Percentiles rank a stretch among this genome's conserved stretches.
These are phyloP conservation scores for Lymantria dispar DNA, from an alignment of 2,888 invertebrate genomes.

Conservation along the genomic window DNA sequence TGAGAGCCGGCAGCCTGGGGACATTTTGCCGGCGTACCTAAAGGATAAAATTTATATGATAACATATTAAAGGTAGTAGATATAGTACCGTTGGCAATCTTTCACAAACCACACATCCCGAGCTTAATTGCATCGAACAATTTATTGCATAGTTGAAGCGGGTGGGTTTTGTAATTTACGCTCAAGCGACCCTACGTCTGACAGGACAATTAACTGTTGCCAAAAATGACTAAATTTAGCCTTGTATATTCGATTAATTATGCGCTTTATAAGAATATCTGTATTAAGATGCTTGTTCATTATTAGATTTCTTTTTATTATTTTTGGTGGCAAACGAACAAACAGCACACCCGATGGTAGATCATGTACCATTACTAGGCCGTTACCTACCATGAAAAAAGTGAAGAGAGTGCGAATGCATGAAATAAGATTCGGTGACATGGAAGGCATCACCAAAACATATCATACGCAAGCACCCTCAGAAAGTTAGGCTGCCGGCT, in stretches of 20 bases:
- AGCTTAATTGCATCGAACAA: constrained; percentile 56
- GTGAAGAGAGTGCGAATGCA: no score
- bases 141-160: constrained; percentile 56
- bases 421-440: no score
- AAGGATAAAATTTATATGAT: constrained; percentile 37
- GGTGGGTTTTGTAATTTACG: constrained; percentile 51
- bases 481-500: no score
- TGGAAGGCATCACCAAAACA: no score
- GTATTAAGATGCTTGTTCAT: no score
- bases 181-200: constrained; percentile 34
- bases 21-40: constrained; percentile 10
- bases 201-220: constrained; percentile 50
- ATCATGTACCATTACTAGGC: no score
- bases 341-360: no score
- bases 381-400: no score
- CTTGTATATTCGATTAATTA: constrained; percentile 17
- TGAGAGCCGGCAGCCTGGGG: constrained; percentile 9
- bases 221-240: constrained; percentile 33
- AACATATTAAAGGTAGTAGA: constrained; percentile 35
- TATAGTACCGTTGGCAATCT: constrained; percentile 25
- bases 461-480: no score
- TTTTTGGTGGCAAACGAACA: no score
- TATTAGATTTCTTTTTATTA: no score
- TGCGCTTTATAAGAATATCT: no score
- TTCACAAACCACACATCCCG: constrained; percentile 45